Base-by-base conservation (phyloP, 2,113 vertebrate genomes). In the Mustela lutreola region DNA sequence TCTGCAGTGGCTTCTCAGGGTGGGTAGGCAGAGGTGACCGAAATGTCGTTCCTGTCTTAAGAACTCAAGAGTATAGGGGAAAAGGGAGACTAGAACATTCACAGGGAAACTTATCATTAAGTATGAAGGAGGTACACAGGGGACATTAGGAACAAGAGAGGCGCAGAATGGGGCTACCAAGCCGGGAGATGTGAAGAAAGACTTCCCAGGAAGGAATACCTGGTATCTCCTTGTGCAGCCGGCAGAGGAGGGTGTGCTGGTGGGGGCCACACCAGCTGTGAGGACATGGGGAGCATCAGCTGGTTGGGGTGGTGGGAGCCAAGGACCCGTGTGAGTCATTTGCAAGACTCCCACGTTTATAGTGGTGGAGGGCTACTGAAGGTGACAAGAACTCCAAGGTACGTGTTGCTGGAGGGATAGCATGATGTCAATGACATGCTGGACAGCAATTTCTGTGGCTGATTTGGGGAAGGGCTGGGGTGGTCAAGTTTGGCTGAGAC, bases 391-490 rank as follows among this genome's bases (percentile, higher is more conserved):
- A 36, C 21, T 73, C 71, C 11, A 36, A 39, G 19, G 18, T 4
- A 3, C 4, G 11, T 39, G 36, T 2, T 2, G 18, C 36, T 11
- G 70, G 36, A 12, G 5, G 1, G 36, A 24, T 36, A 81, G 36
- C 4, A 1, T 19, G 10, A 45, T 9, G 5, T 0, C 10, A 70
- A 15, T 4, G n/a, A 36, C 10, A 21, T 12, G 8, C 70, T 2
- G 18, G 62, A 2, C 9, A 36, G 62, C 36, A 3, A 15, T 5
- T 26, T 33, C 36, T n/a, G 7, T 22, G 22, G 31, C 2, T 21
- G 15, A 7, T 45, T 22, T 31, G 71, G 21, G 56, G 45, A 48
- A 36, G 22, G 48, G 14, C 2, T 11, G 14, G 63, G 4, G 50
- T 4, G 22, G 42, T 58, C 26, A 56, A 12, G 71, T 33, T 22